Conservation (phyloP, 1,140 invertebrate species). For the Lerema accius region DNA sequence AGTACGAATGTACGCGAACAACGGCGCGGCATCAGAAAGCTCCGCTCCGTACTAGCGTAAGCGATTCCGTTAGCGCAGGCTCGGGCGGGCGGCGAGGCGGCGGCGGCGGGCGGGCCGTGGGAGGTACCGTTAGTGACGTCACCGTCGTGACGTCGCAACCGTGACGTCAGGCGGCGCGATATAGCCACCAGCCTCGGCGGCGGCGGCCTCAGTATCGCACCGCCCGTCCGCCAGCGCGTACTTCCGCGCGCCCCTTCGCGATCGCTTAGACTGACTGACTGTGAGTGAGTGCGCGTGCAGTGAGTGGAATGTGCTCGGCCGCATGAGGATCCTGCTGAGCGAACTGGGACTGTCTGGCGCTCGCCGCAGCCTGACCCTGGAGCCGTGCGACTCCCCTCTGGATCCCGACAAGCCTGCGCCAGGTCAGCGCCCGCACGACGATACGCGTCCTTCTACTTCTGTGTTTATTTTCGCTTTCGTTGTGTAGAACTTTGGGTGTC, state of each 20-base stretch:
- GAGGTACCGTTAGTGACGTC: conserved; percentile 83
- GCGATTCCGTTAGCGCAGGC: conserved; percentile 81
- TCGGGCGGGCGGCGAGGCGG: conserved; percentile 71
- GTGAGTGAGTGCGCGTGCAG: conserved; percentile 80
- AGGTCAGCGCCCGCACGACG: conserved; percentile 79
- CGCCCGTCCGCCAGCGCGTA: conserved; percentile 72
- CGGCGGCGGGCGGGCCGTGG: conserved; percentile 76
- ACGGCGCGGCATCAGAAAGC: conserved; percentile 67
- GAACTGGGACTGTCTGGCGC: conserved; percentile 81
- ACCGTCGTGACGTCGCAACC: conserved; percentile 69
- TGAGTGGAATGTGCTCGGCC: conserved; percentile 80
- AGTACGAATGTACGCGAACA: conserved; percentile 25
- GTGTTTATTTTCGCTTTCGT: conserved; percentile 81
- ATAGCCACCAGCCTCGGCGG: conserved; percentile 79
- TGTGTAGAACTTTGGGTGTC: conserved; percentile 79
- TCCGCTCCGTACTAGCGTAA: conserved; percentile 74
- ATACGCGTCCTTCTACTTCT: conserved; percentile 71
- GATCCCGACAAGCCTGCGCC: conserved; percentile 80
- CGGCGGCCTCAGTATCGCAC: conserved; percentile 82
- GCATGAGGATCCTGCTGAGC: conserved; percentile 83
- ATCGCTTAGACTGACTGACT: conserved; percentile 60
- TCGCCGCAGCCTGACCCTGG: conserved; percentile 79
- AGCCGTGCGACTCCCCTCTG: conserved; percentile 76
- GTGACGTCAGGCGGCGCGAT: conserved; percentile 81
- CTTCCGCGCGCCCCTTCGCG: conserved; percentile 69